Percentiles rank a stretch among this genome's conserved stretches.
phyloP scores from a whole-genome alignment of 2,888 invertebrate genomes.

The Metacarcinus magister region DNA sequence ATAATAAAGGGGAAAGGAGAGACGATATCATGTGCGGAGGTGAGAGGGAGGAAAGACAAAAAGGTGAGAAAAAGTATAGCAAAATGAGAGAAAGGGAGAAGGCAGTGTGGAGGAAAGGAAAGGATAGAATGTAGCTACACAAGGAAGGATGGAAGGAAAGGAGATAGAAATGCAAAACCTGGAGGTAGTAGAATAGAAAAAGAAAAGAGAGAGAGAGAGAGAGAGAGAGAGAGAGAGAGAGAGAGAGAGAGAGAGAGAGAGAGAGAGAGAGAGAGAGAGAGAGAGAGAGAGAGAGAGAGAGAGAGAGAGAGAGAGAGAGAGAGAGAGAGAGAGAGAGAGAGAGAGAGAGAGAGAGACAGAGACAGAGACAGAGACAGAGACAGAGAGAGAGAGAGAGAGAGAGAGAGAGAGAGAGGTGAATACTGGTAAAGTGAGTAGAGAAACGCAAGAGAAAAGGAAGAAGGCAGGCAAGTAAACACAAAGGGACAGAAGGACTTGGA shows the following conservation, averaged over 20 bases:
- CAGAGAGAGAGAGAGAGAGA: conserved; percentile 54
- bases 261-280: not conserved
- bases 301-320: not conserved
- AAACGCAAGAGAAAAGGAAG: not conserved
- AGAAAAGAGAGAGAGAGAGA: not conserved
- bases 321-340: not conserved
- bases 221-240: not conserved
- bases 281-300: not conserved
- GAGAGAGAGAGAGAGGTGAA: conserved; percentile 31
- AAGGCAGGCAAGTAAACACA: not conserved
- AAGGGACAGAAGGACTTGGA: not conserved
- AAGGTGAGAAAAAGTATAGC: not conserved
- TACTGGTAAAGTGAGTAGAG: not conserved
- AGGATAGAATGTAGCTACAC: too few relatives aligned
- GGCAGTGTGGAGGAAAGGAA: not conserved
- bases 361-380: conserved; percentile 46
- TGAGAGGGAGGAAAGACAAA: not conserved
- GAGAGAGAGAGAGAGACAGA: not conserved
- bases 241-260: not conserved
- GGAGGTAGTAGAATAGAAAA: not conserved
- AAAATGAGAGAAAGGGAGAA: conserved; percentile 1
- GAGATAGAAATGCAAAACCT: not conserved
- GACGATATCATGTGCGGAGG: not conserved
- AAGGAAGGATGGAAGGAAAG: not conserved
- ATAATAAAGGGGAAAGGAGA: not conserved